These are phyloP conservation scores for Chelonus formosanus DNA, from an alignment of 2,888 invertebrate species.

Conservation along the genomic window DNA sequence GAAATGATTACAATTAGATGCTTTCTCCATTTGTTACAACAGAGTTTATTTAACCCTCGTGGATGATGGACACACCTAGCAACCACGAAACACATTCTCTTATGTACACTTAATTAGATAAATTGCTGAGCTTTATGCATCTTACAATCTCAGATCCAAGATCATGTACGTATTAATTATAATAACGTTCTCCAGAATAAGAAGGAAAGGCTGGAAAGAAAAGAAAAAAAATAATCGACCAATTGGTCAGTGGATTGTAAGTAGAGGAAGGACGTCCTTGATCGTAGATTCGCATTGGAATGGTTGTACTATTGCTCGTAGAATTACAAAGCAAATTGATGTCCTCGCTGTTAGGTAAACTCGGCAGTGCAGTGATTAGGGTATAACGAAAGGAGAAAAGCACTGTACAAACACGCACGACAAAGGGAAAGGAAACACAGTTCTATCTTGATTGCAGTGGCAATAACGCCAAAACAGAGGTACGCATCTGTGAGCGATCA, in stretches of 20 bases:
- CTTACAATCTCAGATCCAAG: too few relatives aligned
- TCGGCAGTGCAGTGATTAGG: conserved; percentile 7
- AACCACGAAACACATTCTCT: too few relatives aligned
- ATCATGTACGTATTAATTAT: too few relatives aligned
- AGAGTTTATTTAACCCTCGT: too few relatives aligned
- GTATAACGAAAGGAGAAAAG: conserved; percentile 20
- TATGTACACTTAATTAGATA: too few relatives aligned
- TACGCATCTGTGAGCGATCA: conserved; percentile 32
- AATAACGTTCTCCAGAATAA: too few relatives aligned
- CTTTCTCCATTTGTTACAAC: too few relatives aligned
- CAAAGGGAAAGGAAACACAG: conserved; percentile 28
- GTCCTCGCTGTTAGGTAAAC: conserved; percentile 19
- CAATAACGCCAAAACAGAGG: conserved; percentile 44
- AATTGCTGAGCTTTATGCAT: too few relatives aligned
- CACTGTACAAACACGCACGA: conserved; percentile 17
- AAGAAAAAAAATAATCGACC: background rate
- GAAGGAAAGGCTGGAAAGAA: too few relatives aligned
- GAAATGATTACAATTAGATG: too few relatives aligned
- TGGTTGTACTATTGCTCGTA: conserved; percentile 12
- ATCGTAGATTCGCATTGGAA: conserved; percentile 17
- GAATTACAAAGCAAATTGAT: conserved; percentile 24
- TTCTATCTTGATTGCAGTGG: conserved; percentile 34
- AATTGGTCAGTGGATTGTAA: conserved; percentile 8
- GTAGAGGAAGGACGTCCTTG: conserved; percentile 18
- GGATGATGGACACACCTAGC: too few relatives aligned